Base-by-base conservation (phyloP, 2,888 invertebrate genomes). In the Sminthurinus aureus region DNA sequence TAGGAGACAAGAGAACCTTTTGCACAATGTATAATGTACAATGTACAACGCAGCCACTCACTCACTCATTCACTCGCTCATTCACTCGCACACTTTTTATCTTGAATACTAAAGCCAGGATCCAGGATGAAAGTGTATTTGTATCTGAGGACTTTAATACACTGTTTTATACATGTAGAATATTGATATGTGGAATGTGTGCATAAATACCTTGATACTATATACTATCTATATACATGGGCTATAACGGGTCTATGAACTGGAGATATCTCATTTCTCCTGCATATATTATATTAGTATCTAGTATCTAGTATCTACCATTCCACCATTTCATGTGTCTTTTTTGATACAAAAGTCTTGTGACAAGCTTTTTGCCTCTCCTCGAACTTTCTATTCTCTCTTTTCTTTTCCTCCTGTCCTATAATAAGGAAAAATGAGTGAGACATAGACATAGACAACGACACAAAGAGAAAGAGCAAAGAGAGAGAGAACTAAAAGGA, bases 371-470 rank as follows among this genome's bases (percentile, higher is more conserved):
- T 26, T 26, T 50, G 74, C 18, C 74, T 74, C 74, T 74, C 69
- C 69, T 38, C 26, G 24, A 78, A 78, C 78, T 78, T 78, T 78
- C 78, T 78, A 78, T 78, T 78, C 78, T 78, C 64, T 78, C 78
- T 78, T 24, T 64, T 78, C 78, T 78, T 78, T 58, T 78, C 22
- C 12, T 58, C 38, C 38, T 58, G 58, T 58, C 58, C 4, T 58
- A 58, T 58, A 58, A 58, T 58, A 58, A 76, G 76, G 76, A 76
- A 76, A 51, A 51, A 74, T 24, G 74, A 76, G 11, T 9, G 51
- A 52, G 76, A 76, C n/a, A 76, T 18, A 76, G 76, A 76, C 52
- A 8, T 51, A 76, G 76, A 76, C 52, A 8, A 13, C 51, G 76
- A 76, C 20, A 2, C 11, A n/a, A 2, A 38, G 38, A 38, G 38